These are phyloP conservation scores for Synchiropus splendidus DNA, from an alignment of 2,113 vertebrate genomes.

Conservation along the genomic window DNA sequence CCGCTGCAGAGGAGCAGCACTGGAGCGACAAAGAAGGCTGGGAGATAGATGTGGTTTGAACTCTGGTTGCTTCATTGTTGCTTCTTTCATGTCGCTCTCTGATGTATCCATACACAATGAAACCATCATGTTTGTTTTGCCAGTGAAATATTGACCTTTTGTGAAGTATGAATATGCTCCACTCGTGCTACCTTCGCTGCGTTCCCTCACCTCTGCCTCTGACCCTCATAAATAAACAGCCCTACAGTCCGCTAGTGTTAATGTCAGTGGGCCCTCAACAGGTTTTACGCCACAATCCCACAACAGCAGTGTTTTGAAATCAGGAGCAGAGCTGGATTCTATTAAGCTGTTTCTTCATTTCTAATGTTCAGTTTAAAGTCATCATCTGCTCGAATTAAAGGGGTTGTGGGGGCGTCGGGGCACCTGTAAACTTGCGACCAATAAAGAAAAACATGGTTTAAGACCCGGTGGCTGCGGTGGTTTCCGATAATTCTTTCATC, in stretches of 20 bases:
- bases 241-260: constrained; percentile 1
- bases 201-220: neutral
- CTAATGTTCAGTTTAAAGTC: too few species aligned
- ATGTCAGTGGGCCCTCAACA: constrained; percentile 1
- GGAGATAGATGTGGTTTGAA: neutral
- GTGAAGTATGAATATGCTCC: neutral
- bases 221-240: constrained; percentile 8
- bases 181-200: neutral
- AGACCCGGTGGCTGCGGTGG: too few species aligned
- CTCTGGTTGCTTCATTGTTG: neutral
- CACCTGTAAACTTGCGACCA: too few species aligned
- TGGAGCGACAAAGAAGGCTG: constrained; percentile 10
- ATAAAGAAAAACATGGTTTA: too few species aligned
- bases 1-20: too few species aligned
- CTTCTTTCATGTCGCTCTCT: neutral
- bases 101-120: neutral
- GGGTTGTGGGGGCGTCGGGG: too few species aligned
- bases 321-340: too few species aligned
- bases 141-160: neutral
- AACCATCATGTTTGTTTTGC: neutral
- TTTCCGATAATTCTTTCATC: too few species aligned
- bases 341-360: too few species aligned
- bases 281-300: too few species aligned
- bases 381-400: too few species aligned
- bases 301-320: too few species aligned